Base-by-base conservation (phyloP, 2,113 vertebrate species). In the Ranitomeya variabilis region DNA sequence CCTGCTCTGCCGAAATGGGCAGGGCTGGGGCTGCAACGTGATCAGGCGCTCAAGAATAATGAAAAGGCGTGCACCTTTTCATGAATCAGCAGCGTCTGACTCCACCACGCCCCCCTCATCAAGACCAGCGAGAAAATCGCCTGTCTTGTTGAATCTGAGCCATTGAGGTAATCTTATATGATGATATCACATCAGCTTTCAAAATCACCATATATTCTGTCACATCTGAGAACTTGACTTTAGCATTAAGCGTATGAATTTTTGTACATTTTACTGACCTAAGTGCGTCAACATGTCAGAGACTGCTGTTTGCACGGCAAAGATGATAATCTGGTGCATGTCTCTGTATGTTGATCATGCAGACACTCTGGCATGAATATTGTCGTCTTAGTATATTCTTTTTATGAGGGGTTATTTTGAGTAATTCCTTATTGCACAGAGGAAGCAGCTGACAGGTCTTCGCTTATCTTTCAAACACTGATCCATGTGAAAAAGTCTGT, bases 401-500 rank as follows among this genome's bases (percentile, higher is more conserved):
- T 8, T n/a, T 51, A 55, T n/a, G 52, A 45, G 60, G 59, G 57
- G 55, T 62, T 62, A 16, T 23, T 11, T 15, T 51, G 12, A 83
- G 37, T 83, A 66, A 67, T 67, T 67, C 23, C 54, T 57, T 23
- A 54, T 8, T 66, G 67, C 45, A 51, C 26, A 62, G 31, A 64
- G 26, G 60, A 82, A 62, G 45, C 62, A 23, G 60, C 37, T 82
- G 52, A 51, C 62, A 83, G 80, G n/a, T 66, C 45, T 60, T 83
- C n/a, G 59, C 51, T 83, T 52, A 45, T 66, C 14, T 60, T 51
- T 76, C 84, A 60, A 18, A 76, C 52, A 52, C 76, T 73, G 59
- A 37, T 76, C 80, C 21, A 66, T 59, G 80, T 77, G 80, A 77
- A 31, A 82, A 83, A 60, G 79, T 62, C 66, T 80, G 60, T 67